Evolutionary conservation across 2,888 invertebrate species (phyloP).

Genomic region (Dryococelus australis): DNA sequence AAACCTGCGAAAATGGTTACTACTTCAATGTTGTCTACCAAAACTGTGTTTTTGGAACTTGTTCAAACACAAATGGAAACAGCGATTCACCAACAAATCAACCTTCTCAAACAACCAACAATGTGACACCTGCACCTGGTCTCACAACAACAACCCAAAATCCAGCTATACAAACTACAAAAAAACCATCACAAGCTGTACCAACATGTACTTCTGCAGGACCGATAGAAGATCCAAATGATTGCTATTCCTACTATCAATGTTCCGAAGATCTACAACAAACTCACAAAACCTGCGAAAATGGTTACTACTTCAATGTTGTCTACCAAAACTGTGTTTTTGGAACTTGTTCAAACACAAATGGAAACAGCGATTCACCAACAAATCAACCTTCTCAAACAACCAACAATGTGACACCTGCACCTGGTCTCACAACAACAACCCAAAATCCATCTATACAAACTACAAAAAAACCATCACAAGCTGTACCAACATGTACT

Average conservation of each 20-base stretch:
- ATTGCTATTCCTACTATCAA: neutral
- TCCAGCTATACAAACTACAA: too few relatives aligned
- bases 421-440: too few relatives aligned
- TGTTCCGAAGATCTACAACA: neutral
- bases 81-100: neutral
- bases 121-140: neutral
- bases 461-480: neutral
- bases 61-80: neutral
- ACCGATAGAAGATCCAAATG: neutral
- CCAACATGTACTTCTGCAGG: constrained; percentile 6
- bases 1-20: neutral
- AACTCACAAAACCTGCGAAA: neutral
- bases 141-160: neutral
- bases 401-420: neutral
- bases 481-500: neutral
- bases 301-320: neutral
- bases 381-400: neutral
- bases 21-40: neutral
- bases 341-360: neutral
- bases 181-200: neutral
- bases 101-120: neutral
- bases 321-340: neutral
- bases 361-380: neutral
- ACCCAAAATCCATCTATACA: too few relatives aligned
- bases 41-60: neutral